A percentile compares a stretch with the other conserved stretches of the same genome.
Conservation (phyloP, 1,140 invertebrate genomes). For the Vanessa atalanta region DNA sequence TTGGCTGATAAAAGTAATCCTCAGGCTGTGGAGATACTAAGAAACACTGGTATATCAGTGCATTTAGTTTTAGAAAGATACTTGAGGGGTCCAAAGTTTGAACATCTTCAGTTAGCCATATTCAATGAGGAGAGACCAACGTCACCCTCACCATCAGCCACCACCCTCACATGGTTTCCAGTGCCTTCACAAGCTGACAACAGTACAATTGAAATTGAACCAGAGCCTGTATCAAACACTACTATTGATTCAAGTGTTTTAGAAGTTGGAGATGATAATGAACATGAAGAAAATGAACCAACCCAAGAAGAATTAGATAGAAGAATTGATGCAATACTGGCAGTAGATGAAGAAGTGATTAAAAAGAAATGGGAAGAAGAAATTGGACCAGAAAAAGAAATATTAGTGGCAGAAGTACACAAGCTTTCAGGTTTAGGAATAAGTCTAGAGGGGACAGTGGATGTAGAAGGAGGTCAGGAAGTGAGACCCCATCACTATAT, state of each 20-base stretch:
- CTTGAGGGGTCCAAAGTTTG: slow-evolving; percentile 92
- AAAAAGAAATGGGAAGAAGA: slow-evolving; percentile 87
- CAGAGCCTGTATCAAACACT: slow-evolving; percentile 84
- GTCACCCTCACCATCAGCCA: slow-evolving; percentile 86
- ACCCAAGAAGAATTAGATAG: slow-evolving; percentile 81
- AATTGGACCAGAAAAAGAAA: slow-evolving; percentile 86
- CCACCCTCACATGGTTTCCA: slow-evolving; percentile 87
- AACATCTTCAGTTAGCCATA: slow-evolving; percentile 92
- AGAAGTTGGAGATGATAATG: slow-evolving; percentile 56
- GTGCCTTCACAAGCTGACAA: slow-evolving; percentile 83
- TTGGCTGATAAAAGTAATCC: slow-evolving; percentile 93
- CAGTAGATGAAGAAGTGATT: slow-evolving; percentile 80
- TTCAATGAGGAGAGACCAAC: slow-evolving; percentile 85
- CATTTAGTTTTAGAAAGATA: slow-evolving; percentile 91
- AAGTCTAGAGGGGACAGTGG: slow-evolving; percentile 95
- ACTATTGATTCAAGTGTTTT: slow-evolving; percentile 83
- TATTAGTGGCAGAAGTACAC: slow-evolving; percentile 89
- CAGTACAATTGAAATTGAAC: slow-evolving; percentile 82
- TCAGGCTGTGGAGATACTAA: slow-evolving; percentile 91
- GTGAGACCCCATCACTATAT: slow-evolving; percentile 93
- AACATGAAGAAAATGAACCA: slow-evolving; percentile 77
- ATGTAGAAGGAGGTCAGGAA: slow-evolving; percentile 91
- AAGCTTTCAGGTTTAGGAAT: slow-evolving; percentile 95
- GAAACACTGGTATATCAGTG: slow-evolving; percentile 91
- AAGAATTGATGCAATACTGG: slow-evolving; percentile 81